Conservation (phyloP, 1,140 invertebrate genomes). For the Pseudoatta argentina region DNA sequence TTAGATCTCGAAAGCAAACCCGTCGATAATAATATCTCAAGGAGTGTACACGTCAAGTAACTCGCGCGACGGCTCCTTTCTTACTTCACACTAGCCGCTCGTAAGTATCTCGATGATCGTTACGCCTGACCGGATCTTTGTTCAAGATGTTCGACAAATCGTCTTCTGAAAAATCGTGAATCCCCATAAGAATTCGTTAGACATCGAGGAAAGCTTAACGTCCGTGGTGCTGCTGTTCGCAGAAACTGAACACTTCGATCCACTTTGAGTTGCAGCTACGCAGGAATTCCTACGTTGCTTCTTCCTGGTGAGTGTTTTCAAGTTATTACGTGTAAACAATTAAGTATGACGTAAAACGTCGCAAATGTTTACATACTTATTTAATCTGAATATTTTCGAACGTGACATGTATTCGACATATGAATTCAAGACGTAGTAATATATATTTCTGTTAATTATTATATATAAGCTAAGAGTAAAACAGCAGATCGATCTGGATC, state of each 20-base stretch:
- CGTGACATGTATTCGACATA: neutral
- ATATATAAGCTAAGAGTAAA: neutral
- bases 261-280: neutral
- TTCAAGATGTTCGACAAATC: neutral
- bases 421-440: neutral
- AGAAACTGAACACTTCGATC: neutral
- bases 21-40: constrained; percentile 39
- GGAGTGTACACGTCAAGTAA: neutral
- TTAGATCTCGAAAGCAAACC: constrained; percentile 62
- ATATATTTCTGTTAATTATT: constrained; percentile 4
- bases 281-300: neutral
- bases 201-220: neutral
- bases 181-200: neutral
- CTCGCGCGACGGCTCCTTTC: constrained; percentile 15
- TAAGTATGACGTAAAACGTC: neutral
- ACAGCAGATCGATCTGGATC: constrained; percentile 6
- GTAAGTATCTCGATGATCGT: constrained; percentile 6
- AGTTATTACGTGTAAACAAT: neutral
- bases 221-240: neutral
- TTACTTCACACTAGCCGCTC: neutral
- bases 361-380: neutral
- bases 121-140: neutral
- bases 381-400: constrained; percentile 1
- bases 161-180: neutral
- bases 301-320: constrained; percentile 23